Evolutionary conservation across 2,888 invertebrate species (phyloP).

Genomic region (Eueremaeus valkanovi): DNA sequence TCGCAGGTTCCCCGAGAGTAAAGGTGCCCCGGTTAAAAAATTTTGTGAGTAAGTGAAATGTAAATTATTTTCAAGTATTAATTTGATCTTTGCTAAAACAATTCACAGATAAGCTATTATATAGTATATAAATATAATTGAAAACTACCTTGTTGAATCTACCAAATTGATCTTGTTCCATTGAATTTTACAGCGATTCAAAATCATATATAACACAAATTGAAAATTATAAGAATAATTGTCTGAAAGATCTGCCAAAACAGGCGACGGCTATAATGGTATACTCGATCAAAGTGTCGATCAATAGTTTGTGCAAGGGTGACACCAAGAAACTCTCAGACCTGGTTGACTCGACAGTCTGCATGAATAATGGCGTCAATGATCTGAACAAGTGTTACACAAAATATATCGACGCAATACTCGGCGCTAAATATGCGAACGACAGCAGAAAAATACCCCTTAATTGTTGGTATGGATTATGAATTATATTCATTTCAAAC

Average conservation of each 20-base stretch:
- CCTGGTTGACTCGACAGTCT: neutral
- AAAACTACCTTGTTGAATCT: neutral
- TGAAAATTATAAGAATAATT: constrained; percentile 11
- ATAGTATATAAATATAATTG: neutral
- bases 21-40: neutral
- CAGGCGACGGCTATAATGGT: neutral
- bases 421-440: neutral
- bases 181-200: constrained; percentile 1
- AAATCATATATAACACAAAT: neutral
- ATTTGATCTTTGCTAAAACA: too few species aligned
- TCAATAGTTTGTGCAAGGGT: neutral
- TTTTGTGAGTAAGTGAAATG: constrained; percentile 6
- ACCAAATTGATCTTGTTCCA: neutral
- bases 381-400: neutral
- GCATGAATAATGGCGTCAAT: neutral
- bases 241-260: neutral
- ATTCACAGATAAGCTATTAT: too few species aligned
- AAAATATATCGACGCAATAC: neutral
- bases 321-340: neutral
- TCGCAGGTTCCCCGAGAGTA: neutral
- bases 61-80: neutral
- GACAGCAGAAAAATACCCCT: neutral
- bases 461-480: neutral
- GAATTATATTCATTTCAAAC: neutral
- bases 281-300: neutral